Percentiles rank a stretch among this genome's conserved stretches.
Conservation (phyloP, 2,888 invertebrate species). For the Cosmia trapezina region DNA sequence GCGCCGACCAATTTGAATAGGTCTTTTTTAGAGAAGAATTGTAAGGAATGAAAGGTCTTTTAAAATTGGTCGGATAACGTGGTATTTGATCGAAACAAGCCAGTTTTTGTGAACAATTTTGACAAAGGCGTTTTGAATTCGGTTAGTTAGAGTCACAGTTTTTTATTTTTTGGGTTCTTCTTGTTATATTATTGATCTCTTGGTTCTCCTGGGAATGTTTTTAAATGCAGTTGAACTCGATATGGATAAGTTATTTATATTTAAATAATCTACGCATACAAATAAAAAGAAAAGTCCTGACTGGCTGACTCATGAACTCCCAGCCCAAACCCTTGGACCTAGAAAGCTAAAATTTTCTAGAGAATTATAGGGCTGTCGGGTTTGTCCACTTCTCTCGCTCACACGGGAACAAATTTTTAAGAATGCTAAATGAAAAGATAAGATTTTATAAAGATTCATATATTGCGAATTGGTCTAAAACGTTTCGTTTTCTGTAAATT, state of each 20-base stretch:
- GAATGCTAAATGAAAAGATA: no score
- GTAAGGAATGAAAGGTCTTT: conserved; percentile 32
- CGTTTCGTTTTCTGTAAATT: no score
- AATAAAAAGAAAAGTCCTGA: no score
- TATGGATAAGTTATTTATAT: conserved; percentile 1
- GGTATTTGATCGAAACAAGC: conserved; percentile 39
- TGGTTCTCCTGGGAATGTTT: conserved; percentile 27
- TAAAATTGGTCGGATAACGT: conserved; percentile 12
- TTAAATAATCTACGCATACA: no score
- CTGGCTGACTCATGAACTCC: no score
- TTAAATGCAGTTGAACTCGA: conserved; percentile 23
- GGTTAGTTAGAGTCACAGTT: conserved; percentile 64
- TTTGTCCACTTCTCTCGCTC: no score
- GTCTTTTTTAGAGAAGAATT: conserved; percentile 16
- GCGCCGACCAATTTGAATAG: neutral
- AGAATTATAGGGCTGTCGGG: no score
- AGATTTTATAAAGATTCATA: no score
- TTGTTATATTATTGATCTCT: conserved; percentile 50
- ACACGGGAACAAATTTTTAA: no score
- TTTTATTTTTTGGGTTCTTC: conserved; percentile 49
- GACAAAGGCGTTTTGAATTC: conserved; percentile 66
- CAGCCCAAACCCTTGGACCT: no score
- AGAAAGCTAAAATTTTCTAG: no score
- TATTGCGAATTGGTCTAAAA: no score
- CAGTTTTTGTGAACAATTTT: conserved; percentile 56